A percentile compares a stretch with the other conserved stretches of the same genome.
These are phyloP conservation scores for Psittacula cyanocephala DNA, from an alignment of 2,113 vertebrate genomes.

Conservation along the genomic window DNA sequence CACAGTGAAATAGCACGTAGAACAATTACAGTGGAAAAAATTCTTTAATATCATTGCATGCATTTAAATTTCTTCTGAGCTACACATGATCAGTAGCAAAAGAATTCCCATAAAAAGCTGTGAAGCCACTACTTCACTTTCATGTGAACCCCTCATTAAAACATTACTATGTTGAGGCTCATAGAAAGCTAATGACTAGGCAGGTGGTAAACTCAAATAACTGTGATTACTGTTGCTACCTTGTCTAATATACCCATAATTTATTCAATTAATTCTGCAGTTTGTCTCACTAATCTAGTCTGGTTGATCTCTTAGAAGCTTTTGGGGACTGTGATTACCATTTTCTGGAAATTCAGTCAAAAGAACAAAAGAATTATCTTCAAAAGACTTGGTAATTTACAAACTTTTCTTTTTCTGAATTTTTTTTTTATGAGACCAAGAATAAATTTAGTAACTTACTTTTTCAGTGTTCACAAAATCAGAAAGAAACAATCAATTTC, in stretches of 20 bases:
- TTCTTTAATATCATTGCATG: accelerated
- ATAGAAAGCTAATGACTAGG: conserved; percentile 13
- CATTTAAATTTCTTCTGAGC: neutral
- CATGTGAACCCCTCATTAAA: neutral
- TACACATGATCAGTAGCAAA: neutral
- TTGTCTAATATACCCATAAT: neutral
- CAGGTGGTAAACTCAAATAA: neutral
- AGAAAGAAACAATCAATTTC: neutral
- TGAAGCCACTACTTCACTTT: neutral
- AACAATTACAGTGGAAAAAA: neutral
- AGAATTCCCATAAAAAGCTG: neutral
- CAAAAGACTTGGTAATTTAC: neutral
- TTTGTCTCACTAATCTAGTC: neutral
- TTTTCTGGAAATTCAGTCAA: neutral
- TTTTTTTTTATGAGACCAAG: neutral
- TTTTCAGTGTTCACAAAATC: neutral
- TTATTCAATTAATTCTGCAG: neutral
- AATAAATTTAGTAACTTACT: neutral
- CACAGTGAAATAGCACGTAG: neutral
- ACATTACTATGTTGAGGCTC: neutral
- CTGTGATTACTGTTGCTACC: neutral
- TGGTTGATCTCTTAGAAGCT: neutral
- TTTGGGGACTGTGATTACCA: neutral
- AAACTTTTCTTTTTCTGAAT: neutral
- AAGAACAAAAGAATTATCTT: neutral